phyloP scores from a whole-genome alignment of 2,797 vertebrate species.

The Borostomias antarcticus region DNA sequence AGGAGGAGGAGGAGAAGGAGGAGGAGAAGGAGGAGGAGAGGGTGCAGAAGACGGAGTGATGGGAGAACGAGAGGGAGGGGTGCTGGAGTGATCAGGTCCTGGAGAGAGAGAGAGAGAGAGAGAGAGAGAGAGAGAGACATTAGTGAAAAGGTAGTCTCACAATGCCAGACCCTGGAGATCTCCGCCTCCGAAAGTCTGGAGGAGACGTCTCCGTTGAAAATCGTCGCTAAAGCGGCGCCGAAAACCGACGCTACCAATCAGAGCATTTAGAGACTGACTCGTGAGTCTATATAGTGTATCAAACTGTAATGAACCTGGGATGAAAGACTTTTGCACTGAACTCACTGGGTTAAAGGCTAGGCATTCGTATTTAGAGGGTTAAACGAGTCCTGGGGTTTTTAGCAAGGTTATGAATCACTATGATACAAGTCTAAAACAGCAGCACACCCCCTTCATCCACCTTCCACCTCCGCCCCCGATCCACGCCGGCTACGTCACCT shows the following conservation, averaged over 20 bases:
- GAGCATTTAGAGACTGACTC: too few species aligned
- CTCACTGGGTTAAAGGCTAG: neutral
- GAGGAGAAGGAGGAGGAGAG: slow-evolving; percentile 46
- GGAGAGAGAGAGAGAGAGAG: slow-evolving; percentile 20
- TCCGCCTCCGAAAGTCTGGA: too few species aligned
- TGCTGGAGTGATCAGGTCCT: slow-evolving; percentile 34
- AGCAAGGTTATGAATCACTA: too few species aligned
- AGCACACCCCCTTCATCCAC: too few species aligned
- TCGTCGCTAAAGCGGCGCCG: too few species aligned
- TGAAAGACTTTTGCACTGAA: neutral
- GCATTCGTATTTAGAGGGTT: neutral
- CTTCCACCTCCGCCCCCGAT: neutral
- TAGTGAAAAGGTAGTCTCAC: neutral
- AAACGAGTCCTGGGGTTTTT: too few species aligned
- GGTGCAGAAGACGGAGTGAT: slow-evolving; percentile 19
- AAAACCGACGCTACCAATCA: too few species aligned
- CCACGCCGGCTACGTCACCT: neutral
- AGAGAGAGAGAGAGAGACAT: neutral
- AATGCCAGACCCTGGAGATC: too few species aligned
- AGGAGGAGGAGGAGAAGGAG: slow-evolving; percentile 19
- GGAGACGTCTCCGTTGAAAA: too few species aligned
- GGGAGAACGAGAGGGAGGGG: slow-evolving; percentile 22
- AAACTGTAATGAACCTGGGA: neutral
- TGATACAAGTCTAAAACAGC: too few species aligned
- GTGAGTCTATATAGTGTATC: too few species aligned